Evolutionary conservation across 1,140 invertebrate species (phyloP), one percentile per base, ranked within the genome.

Genomic region (Aphaenogaster floridana): DNA sequence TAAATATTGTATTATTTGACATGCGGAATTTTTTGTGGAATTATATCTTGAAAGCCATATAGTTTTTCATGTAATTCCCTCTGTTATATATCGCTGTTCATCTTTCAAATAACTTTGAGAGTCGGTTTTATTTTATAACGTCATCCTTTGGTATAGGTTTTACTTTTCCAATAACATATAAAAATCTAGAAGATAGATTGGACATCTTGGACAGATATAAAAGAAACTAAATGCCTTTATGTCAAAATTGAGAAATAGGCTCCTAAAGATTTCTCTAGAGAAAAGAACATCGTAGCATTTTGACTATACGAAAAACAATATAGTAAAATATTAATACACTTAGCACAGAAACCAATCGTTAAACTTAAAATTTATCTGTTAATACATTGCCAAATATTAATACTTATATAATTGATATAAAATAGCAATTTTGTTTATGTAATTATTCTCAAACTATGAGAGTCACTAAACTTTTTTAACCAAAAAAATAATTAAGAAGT

Each of bases 151-250:
- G 13, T 83, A 45, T 36, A 48, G 28, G 39, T 74, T 59, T 69
- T 42, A 72, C 45, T 83, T 74, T 83, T 59, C 52, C 52, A 83
- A 74, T 83, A 83, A 83, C 52, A 83, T 68, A 80, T 72, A 83
- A 74, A 72, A 59, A 72, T 74, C 42, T 72, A 59, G 57, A 83
- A 21, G 13, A 48, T 34, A 21, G 28, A 57, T 83, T 71, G 48
- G 64, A 54, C 52, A 17, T 83, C 39, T 45, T 59, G 39, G 21
- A 72, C 17, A 34, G 39, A 79, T 50, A 72, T 83, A 83, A 59
- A 61, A 72, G 42, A 39, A 74, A 59, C 28, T 42, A 54, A 69
- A 72, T 15, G 36, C n/a, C 13, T 74, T 48, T 9, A 34, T 36
- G 79, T 72, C 66, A 81, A 59, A 81, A 71, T 0, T 71, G 36